These are phyloP conservation scores for Rhopilema esculentum DNA, from an alignment of 30 jellyfish, hydroid and myxozoan genomes.

Conservation along the genomic window DNA sequence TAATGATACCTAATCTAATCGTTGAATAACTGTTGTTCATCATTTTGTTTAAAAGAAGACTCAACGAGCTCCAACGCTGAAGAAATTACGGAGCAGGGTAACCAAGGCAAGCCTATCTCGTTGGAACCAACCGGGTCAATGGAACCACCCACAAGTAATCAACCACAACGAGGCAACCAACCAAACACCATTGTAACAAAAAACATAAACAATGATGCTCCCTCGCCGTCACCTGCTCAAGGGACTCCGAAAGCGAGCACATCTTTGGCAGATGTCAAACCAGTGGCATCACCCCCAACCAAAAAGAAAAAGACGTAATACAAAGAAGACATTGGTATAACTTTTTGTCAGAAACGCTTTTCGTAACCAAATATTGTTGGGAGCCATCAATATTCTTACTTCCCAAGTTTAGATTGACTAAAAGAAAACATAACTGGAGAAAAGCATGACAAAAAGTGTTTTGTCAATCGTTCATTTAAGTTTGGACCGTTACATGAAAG, in stretches of 20 bases:
- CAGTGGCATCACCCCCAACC: constrained; percentile 56
- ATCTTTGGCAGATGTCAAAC: constrained; percentile 38
- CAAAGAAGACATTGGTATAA: too few species aligned
- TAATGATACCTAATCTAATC: too few species aligned
- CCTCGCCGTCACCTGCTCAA: constrained; percentile 15
- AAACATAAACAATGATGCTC: constrained; percentile 7
- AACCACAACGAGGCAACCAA: constrained; percentile 46
- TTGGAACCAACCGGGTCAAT: constrained; percentile 16
- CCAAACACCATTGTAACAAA: neutral
- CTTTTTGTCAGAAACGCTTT: too few species aligned
- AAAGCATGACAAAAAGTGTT: too few species aligned
- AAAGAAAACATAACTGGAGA: too few species aligned
- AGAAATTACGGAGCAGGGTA: constrained; percentile 16
- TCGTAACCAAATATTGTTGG: too few species aligned
- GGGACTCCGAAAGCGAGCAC: constrained; percentile 1
- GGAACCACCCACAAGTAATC: constrained; percentile 41
- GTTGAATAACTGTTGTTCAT: neutral
- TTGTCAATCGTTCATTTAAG: too few species aligned
- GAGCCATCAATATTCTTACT: too few species aligned
- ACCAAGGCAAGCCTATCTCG: constrained; percentile 23
- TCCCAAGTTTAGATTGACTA: too few species aligned
- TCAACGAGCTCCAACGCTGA: constrained; percentile 14
- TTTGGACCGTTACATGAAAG: too few species aligned
- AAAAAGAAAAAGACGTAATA: constrained; percentile 49
- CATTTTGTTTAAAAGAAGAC: constrained; percentile 4